Evolutionary conservation across 2,113 vertebrate species (phyloP).

Genomic region (Polyodon spathula): DNA sequence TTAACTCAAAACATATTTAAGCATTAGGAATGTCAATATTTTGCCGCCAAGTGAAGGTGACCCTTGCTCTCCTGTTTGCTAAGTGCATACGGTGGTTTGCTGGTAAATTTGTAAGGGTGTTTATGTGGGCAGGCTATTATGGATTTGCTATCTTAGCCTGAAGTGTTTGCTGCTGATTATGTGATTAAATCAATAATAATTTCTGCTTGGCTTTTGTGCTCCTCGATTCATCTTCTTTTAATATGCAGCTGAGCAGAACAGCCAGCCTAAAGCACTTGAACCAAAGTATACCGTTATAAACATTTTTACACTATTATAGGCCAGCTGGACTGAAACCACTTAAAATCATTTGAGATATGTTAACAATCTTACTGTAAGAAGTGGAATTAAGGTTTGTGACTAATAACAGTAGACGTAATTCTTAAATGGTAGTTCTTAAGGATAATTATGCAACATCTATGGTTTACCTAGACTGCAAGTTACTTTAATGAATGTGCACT

Average conservation of each 20-base stretch:
- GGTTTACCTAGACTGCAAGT: too few relatives aligned
- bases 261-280: constrained; percentile 27
- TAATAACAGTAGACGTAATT: too few relatives aligned
- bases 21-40: constrained; percentile 91
- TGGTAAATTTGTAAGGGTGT: constrained; percentile 78
- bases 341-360: not conserved
- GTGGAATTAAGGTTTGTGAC: too few relatives aligned
- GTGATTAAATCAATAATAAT: constrained; percentile 99
- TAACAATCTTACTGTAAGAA: too few relatives aligned
- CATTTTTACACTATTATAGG: not conserved
- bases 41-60: constrained; percentile 79
- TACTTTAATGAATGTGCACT: too few relatives aligned
- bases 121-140: constrained; percentile 87
- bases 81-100: constrained; percentile 68
- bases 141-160: constrained; percentile 98
- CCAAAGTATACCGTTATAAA: constrained; percentile 21
- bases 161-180: constrained; percentile 97
- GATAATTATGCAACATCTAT: too few relatives aligned
- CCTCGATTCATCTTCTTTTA: constrained; percentile 74
- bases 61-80: constrained; percentile 77
- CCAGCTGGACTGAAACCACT: constrained; percentile 5
- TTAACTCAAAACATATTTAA: constrained; percentile 96
- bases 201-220: constrained; percentile 79
- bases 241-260: constrained; percentile 61
- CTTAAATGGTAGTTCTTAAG: too few relatives aligned